Evolutionary conservation across 2,113 vertebrate genomes (phyloP).

Genomic region (Thamnaconus septentrionalis): DNA sequence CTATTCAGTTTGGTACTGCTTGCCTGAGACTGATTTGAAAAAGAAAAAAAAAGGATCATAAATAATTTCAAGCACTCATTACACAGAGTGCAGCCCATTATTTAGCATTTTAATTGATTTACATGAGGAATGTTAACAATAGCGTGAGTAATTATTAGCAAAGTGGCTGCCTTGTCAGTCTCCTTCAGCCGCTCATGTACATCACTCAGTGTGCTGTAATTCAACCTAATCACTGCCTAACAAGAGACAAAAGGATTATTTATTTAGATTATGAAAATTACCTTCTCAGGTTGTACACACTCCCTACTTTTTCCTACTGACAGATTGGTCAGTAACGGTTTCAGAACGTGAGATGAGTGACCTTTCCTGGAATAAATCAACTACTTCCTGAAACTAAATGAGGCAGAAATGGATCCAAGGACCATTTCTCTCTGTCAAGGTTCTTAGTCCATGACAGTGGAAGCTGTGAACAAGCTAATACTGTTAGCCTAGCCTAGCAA

Average conservation of each 20-base stretch:
- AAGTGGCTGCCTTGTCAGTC: conserved; percentile 25
- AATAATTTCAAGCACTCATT: conserved; percentile 41
- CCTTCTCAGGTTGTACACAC: too few species aligned
- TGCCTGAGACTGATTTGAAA: conserved; percentile 17
- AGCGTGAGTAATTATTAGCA: conserved; percentile 30
- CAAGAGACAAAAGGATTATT: conserved; percentile 6
- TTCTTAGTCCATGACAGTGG: too few species aligned
- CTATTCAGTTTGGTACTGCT: conserved; percentile 33
- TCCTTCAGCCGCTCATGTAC: conserved; percentile 8
- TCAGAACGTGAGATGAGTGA: too few species aligned
- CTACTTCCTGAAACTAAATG: too few species aligned
- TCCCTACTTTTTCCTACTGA: too few species aligned
- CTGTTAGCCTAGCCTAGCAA: too few species aligned
- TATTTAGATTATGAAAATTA: too few species aligned
- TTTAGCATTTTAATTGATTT: conserved; percentile 53
- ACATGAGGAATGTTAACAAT: conserved; percentile 38
- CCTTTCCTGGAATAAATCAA: too few species aligned
- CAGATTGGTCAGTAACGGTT: too few species aligned
- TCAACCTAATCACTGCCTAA: conserved; percentile 37
- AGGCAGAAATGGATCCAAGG: too few species aligned
- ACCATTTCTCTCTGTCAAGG: too few species aligned
- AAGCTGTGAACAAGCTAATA: too few species aligned
- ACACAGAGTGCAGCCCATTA: conserved; percentile 45
- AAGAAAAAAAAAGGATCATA: conserved; percentile 29
- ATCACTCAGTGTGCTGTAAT: conserved; percentile 17